Base-by-base conservation (phyloP, 2,888 invertebrate species). In the Taphrorychus bicolor region DNA sequence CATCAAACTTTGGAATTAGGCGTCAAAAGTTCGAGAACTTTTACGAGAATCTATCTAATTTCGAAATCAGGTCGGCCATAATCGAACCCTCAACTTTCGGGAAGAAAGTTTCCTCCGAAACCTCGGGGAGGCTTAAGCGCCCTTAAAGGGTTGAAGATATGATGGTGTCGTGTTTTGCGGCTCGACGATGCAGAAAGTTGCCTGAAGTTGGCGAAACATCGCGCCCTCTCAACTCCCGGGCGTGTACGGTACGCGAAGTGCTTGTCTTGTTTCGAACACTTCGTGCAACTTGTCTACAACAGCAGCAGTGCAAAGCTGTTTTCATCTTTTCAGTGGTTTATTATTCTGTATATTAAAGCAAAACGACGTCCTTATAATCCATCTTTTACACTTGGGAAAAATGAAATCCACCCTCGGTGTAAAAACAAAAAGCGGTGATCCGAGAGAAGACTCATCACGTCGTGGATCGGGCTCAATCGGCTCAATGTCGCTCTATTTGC, bases 401-500 rank as follows among this genome's bases (percentile, higher is more conserved):
- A 69, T 59, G 32, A 62, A 69, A 62, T 62, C 69, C 66, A 51
- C 52, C 48, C 49, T 45, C 53, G 63, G 62, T 40, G 45, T 11
- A 62, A 67, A 64, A 64, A 54, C 60, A 59, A 68, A 66, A 67
- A 60, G 64, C 67, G 63, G 54, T 70, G 70, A 68, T 67, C 70
- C 70, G 65, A 64, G 57, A 63, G 57, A 61, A 63, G 66, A 52
- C 64, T 67, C 63, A 64, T 64, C 67, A 40, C 60, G 58, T 42
- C 57, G 51, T 51, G 54, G 23, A 41, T 18, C 23, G 41, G 49
- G 72, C 73, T 78, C 78, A 78, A 78, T 78, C 80, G 80, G 81
- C 81, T 82, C 80, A 81, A 81, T 81, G 80, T 79, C 81, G 81
- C 80, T 81, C 81, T 82, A 81, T 81, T 82, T 81, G 80, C 81